Evolutionary conservation across 2,888 invertebrate species (phyloP), one percentile per base, ranked within the genome.

Genomic region (Nomada lathburiana): DNA sequence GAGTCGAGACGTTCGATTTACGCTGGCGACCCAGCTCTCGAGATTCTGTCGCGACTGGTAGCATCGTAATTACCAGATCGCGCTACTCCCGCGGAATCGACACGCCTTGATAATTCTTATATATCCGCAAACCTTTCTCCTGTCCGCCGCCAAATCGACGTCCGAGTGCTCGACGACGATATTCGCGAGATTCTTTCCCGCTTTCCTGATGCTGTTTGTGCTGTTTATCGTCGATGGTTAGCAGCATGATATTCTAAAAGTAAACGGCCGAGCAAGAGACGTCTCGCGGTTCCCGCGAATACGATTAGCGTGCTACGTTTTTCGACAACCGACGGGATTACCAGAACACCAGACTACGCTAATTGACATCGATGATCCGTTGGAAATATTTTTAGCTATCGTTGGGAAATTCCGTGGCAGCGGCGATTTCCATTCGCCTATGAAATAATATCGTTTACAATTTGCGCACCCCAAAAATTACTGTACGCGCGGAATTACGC

Each of bases 1-100:
- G 64, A 76, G 52, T 70, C 52, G 59, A 20, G 29, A 18, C 67
- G 76, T 26, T 77, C 87, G 85, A 83, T 83, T 82, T 82, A 67
- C 71, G 16, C 53, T 60, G 76, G 13, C 86, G 80, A 86, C 77
- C 63, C 67, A 77, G 65, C 82, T 73, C 68, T 53, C 52, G 53
- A 29, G 50, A 76, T 82, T 82, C 65, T 9, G n/a, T 59, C 65
- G 7, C 2, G 57, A 20, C n/a, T 13, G 0, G 16, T 44, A 42
- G 55, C 53, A 23, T 47, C 42, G 77, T 29, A 50, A 76, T 82
- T 84, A 76, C 60, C 75, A 80, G 73, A 68, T 68, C 60, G 63
- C 67, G 78, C 76, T 77, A 13, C 57, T n/a, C 78, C 42, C 67
- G 20, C 42, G 59, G 55, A 74, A 82, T 80, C 63, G 53, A 64